phyloP scores from a whole-genome alignment of 2,113 vertebrate genomes.

The Brachypodius melanocephalos region DNA sequence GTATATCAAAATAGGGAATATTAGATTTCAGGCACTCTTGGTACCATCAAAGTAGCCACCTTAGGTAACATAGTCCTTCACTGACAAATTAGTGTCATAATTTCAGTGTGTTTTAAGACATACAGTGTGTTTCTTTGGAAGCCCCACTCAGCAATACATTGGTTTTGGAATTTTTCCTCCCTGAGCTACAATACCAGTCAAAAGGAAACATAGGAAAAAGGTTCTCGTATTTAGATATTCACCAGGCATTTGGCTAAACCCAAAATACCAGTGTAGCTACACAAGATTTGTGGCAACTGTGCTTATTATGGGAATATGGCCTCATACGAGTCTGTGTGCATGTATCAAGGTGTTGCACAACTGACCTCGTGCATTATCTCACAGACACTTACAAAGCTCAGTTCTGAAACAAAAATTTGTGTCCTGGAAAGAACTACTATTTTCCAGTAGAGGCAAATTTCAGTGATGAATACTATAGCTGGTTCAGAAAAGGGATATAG shows the following conservation, averaged over 20 bases:
- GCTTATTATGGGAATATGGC: not conserved
- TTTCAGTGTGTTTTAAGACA: slow-evolving; percentile 18
- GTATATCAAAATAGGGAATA: not conserved
- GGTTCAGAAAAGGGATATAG: not conserved
- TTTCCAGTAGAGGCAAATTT: not conserved
- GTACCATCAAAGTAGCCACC: not conserved
- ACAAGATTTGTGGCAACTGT: not conserved
- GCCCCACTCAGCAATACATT: not conserved
- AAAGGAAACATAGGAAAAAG: slow-evolving; percentile 16
- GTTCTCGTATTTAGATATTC: slow-evolving; percentile 43
- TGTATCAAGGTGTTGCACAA: not conserved
- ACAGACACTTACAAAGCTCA: not conserved
- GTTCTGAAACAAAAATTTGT: not conserved
- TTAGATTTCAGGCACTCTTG: not conserved
- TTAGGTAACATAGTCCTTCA: not conserved
- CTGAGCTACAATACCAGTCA: slow-evolving; percentile 17
- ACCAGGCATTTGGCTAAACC: slow-evolving; percentile 10
- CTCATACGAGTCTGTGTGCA: not conserved
- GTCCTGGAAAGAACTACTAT: not conserved
- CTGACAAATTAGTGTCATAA: not conserved
- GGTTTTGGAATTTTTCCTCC: slow-evolving; percentile 14
- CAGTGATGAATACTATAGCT: not conserved
- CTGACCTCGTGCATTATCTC: not conserved
- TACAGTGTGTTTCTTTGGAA: not conserved
- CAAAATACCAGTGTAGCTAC: not conserved